These are phyloP conservation scores for Bradypus variegatus DNA, from an alignment of 2,797 vertebrate genomes.

Conservation along the genomic window DNA sequence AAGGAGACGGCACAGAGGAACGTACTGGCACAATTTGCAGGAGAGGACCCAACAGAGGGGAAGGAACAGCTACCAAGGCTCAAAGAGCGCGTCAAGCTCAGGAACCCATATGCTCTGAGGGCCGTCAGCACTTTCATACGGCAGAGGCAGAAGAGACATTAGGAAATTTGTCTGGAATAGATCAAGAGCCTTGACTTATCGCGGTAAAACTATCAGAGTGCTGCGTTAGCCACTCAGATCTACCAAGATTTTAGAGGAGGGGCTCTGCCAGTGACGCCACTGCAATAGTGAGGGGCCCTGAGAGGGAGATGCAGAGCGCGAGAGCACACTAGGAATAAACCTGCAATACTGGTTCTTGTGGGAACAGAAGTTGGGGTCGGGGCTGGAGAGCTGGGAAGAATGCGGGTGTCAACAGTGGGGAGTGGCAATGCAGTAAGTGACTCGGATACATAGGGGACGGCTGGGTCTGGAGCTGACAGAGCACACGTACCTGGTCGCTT, in stretches of 20 bases:
- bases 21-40: background rate
- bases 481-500: conserved; percentile 76
- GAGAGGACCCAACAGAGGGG: fast-evolving
- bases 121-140: fast-evolving
- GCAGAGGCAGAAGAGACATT: background rate
- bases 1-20: background rate
- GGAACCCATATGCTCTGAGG: background rate
- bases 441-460: fast-evolving
- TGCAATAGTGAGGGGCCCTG: background rate
- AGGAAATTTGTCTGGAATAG: too few species aligned
- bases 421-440: fast-evolving
- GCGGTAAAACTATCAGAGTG: background rate
- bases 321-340: background rate
- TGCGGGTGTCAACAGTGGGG: fast-evolving
- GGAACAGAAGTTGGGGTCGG: background rate
- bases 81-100: fast-evolving
- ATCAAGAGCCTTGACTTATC: too few species aligned
- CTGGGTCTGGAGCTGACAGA: too few species aligned
- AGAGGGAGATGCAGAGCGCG: background rate
- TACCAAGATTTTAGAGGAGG: background rate
- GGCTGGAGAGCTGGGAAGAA: fast-evolving
- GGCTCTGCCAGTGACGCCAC: background rate
- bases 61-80: background rate
- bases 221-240: too few species aligned
- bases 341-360: background rate